These are phyloP conservation scores for Nixonia krombeini DNA, from an alignment of 1,140 invertebrate species.

Conservation along the genomic window DNA sequence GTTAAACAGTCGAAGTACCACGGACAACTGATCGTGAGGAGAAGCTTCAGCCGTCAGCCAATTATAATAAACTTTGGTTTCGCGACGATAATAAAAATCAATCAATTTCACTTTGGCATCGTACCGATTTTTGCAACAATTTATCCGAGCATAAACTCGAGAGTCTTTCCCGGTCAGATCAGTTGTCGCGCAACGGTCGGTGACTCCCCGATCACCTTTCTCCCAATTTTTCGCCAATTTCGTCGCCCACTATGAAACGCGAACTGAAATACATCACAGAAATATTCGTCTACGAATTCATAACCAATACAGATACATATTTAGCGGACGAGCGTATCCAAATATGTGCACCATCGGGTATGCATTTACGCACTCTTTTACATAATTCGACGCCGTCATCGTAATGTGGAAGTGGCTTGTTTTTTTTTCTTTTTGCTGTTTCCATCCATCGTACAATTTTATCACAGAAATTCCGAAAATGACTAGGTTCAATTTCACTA, in stretches of 20 bases:
- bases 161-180: conserved; percentile 39
- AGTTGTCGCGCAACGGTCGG: conserved; percentile 23
- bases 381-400: conserved; percentile 11
- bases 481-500: conserved; percentile 69
- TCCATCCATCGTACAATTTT: conserved; percentile 62
- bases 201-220: conserved; percentile 32
- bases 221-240: conserved; percentile 61
- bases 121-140: conserved; percentile 38
- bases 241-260: no score
- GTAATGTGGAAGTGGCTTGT: conserved; percentile 41
- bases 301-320: conserved; percentile 47
- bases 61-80: conserved; percentile 54
- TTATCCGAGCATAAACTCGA: conserved; percentile 25
- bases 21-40: conserved; percentile 43
- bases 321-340: conserved; percentile 4
- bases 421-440: no score
- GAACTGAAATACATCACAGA: conserved; percentile 72
- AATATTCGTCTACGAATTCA: conserved; percentile 58
- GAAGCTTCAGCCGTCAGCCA: conserved; percentile 1
- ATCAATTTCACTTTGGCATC: conserved; percentile 58
- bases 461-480: conserved; percentile 68
- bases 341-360: conserved; percentile 1
- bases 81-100: conserved; percentile 49
- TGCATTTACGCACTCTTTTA: background rate
- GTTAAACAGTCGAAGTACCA: conserved; percentile 55